phyloP scores from a whole-genome alignment of 2,113 vertebrate species.

The Rattus norvegicus region GRCr8 NC_086029.1:63322501-63323000 shows the following conservation, averaged over 20 bases:
- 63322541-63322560: background rate
- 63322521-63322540: background rate
- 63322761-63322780: background rate
- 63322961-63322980: background rate
- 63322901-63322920: background rate
- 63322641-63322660: background rate
- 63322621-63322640: background rate
- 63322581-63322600: background rate
- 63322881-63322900: background rate
- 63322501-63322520: background rate
- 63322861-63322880: background rate
- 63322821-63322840: background rate
- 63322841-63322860: background rate
- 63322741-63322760: background rate
- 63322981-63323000: background rate
- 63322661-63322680: background rate
- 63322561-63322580: background rate
- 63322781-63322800: background rate
- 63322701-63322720: background rate
- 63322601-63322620: background rate
- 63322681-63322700: background rate
- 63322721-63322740: background rate
- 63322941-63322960: constrained; percentile 33
- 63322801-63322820: background rate
- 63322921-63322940: constrained; percentile 7